Percentiles rank a stretch among this genome's conserved stretches.
phyloP scores from a whole-genome alignment of 2,888 invertebrate genomes.

The Megamerina dolium region DNA sequence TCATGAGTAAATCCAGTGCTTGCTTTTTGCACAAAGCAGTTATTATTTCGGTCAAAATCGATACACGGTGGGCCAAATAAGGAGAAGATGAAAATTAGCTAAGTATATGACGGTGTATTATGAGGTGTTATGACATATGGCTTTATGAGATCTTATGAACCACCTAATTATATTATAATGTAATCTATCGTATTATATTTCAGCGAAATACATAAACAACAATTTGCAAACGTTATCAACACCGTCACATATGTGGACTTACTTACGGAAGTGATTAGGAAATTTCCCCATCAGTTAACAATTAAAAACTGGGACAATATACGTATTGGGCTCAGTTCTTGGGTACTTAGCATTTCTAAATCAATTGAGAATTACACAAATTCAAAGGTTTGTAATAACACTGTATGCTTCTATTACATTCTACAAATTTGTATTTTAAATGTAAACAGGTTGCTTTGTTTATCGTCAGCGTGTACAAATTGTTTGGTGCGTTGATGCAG shows the following conservation, averaged over 20 bases:
- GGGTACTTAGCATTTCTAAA: slow-evolving; percentile 56
- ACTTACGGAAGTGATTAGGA: slow-evolving; percentile 35
- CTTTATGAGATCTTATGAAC: too few relatives aligned
- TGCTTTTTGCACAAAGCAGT: too few relatives aligned
- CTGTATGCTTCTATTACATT: not conserved
- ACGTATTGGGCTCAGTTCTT: slow-evolving; percentile 63
- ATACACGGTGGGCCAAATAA: too few relatives aligned
- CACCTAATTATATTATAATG: not conserved
- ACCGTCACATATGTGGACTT: slow-evolving; percentile 42
- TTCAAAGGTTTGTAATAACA: slow-evolving; percentile 51
- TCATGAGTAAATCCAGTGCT: too few relatives aligned
- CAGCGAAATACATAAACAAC: slow-evolving; percentile 23
- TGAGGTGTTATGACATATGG: too few relatives aligned
- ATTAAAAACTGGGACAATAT: slow-evolving; percentile 67
- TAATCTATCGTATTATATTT: not conserved
- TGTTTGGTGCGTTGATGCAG: slow-evolving; percentile 51
- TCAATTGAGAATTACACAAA: slow-evolving; percentile 47
- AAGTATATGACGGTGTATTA: too few relatives aligned
- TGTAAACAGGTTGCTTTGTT: slow-evolving; percentile 4
- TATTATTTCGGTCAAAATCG: too few relatives aligned
- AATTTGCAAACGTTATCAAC: slow-evolving; percentile 29
- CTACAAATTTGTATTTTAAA: slow-evolving; percentile 4
- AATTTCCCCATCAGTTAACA: slow-evolving; percentile 37
- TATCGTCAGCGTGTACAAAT: slow-evolving; percentile 46
- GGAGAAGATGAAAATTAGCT: too few relatives aligned